Base-by-base conservation (phyloP, 2,797 vertebrate species). In the Malurus splendens region DNA sequence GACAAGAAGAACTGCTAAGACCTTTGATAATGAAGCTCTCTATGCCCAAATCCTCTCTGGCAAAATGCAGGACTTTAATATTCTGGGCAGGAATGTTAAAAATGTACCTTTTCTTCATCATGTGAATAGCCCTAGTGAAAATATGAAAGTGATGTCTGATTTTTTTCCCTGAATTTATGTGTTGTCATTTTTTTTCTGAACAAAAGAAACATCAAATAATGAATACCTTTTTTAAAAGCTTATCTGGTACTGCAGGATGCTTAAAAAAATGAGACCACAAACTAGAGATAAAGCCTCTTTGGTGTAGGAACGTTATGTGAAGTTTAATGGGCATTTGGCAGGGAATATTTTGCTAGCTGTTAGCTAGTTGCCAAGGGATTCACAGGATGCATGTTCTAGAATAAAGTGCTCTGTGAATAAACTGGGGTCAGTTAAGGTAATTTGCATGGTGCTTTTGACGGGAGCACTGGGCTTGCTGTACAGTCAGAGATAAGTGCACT, bases 271-370 rank as follows among this genome's bases (percentile, higher is more conserved):
- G 76, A 72, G 64, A 76, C 87, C 84, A 92, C 42, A 90, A 86
- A 84, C 67, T 83, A 87, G 44, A 90, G 82, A 95, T 90, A 95
- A 94, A 93, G 71, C 70, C 60, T 89, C 64, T 93, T 93, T 94
- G 90, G 87, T 90, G 45, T 57, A 57, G 39, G 54, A 90, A 82
- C 18, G 16, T 81, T 93, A 30, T 92, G 82, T 90, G 93, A 95
- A 95, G 92, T 95, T 93, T 94, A 94, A 95, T 92, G 80, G 92
- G 80, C 68, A 79, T 86, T 93, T 93, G 93, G 90, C 71, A 87
- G 77, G 71, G 82, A 90, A 90, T 90, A 86, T 92, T 95, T 94
- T 94, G 42, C 89, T 3, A 60, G 52, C 74, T 89, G 73, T 86
- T 92, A 89, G 89, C 80, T 91, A 55, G 90, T 90, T 94, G 93